phyloP scores from a whole-genome alignment of 1,140 invertebrate genomes.

The Manduca sexta region DNA sequence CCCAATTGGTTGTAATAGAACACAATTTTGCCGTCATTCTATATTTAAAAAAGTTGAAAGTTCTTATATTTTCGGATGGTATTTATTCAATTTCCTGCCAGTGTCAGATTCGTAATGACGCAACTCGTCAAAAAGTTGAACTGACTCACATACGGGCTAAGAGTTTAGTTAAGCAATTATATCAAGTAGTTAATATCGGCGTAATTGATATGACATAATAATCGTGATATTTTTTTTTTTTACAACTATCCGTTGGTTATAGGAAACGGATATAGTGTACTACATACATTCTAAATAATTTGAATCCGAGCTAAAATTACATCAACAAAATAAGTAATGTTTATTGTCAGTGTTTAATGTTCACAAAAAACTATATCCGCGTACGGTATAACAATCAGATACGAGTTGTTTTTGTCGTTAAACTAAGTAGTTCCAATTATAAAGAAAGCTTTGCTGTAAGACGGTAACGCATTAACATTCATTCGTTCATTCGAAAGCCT shows the following conservation, averaged over 20 bases:
- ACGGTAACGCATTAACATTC: too few relatives aligned
- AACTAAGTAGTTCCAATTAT: too few relatives aligned
- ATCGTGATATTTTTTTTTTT: too few relatives aligned
- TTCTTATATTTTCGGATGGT: constrained; percentile 14
- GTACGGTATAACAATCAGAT: too few relatives aligned
- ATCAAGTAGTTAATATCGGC: background rate
- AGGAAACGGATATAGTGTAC: constrained; percentile 6
- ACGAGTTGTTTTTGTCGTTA: too few relatives aligned
- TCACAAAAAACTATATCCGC: too few relatives aligned
- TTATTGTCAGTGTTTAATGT: too few relatives aligned
- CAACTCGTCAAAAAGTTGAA: constrained; percentile 16
- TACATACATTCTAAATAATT: background rate
- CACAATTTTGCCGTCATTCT: constrained; percentile 9
- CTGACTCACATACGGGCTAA: constrained; percentile 20
- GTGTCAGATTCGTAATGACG: constrained; percentile 24
- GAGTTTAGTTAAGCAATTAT: background rate
- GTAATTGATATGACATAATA: background rate
- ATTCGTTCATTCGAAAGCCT: background rate
- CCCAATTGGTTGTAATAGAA: constrained; percentile 24
- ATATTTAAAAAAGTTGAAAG: constrained; percentile 5
- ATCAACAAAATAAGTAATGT: background rate
- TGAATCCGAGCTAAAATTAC: background rate
- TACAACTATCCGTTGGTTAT: too few relatives aligned
- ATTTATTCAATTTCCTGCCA: constrained; percentile 41
- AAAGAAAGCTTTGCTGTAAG: too few relatives aligned